These are phyloP conservation scores for Sitta europaea DNA, from an alignment of 2,113 vertebrate species.

Conservation along the genomic window DNA sequence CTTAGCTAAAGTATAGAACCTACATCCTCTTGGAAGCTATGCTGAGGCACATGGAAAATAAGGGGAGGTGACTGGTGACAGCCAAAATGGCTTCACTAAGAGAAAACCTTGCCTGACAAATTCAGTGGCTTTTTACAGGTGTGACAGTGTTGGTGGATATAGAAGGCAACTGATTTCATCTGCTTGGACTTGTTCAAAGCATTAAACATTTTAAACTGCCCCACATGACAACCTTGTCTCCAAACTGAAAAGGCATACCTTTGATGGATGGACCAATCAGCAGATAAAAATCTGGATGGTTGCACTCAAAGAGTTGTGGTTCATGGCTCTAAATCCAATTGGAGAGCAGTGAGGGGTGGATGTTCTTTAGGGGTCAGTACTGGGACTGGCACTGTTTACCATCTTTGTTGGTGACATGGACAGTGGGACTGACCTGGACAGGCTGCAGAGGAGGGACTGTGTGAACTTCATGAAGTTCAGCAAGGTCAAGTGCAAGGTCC, in stretches of 20 bases:
- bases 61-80: neutral
- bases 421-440: neutral
- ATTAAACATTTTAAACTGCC: neutral
- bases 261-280: neutral
- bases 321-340: neutral
- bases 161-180: neutral
- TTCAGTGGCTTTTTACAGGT: neutral
- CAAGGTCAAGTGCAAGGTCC: neutral
- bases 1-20: neutral
- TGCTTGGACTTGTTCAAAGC: neutral
- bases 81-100: neutral
- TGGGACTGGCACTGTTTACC: no score
- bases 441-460: neutral
- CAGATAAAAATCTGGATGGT: neutral
- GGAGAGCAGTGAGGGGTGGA: neutral
- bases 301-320: neutral
- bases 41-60: neutral
- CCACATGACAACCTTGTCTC: neutral
- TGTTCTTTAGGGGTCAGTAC: neutral
- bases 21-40: neutral
- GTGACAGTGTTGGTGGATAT: neutral
- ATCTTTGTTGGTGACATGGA: neutral
- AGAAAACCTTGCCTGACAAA: neutral
- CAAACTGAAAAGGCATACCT: neutral
- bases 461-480: neutral